Evolutionary conservation across 2,797 vertebrate genomes (phyloP).

Genomic region (Phataginus tetradactyla): DNA sequence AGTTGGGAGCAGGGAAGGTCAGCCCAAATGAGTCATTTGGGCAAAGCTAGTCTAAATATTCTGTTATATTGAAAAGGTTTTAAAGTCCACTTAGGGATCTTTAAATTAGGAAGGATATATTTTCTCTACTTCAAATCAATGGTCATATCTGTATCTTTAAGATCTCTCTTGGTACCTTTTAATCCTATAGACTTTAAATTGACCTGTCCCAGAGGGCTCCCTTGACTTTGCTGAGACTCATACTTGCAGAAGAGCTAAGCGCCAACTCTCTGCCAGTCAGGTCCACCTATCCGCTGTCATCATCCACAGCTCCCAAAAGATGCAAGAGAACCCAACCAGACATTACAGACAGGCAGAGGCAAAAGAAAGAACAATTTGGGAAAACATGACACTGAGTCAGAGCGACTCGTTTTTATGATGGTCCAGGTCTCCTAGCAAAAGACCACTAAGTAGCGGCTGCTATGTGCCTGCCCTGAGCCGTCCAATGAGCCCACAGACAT

Average conservation of each 20-base stretch:
- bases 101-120: not conserved
- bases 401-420: not conserved
- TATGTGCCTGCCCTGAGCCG: fast-evolving
- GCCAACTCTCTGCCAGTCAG: not conserved
- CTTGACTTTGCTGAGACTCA: not conserved
- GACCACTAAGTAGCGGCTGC: not conserved
- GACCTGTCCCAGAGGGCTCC: not conserved
- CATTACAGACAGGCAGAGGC: not conserved
- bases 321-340: not conserved
- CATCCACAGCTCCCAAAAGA: not conserved
- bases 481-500: fast-evolving
- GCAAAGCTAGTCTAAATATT: not conserved
- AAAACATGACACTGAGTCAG: not conserved
- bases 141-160: not conserved
- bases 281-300: not conserved
- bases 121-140: not conserved
- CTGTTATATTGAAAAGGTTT: not conserved
- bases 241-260: not conserved
- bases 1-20: no score
- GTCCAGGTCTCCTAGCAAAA: not conserved
- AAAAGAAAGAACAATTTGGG: not conserved
- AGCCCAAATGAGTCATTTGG: not conserved
- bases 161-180: not conserved
- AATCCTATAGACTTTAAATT: not conserved
- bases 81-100: not conserved